A percentile compares a stretch with the other conserved stretches of the same genome.
Conservation (phyloP, 2,888 invertebrate genomes). For the Sclerodermus sp. region DNA sequence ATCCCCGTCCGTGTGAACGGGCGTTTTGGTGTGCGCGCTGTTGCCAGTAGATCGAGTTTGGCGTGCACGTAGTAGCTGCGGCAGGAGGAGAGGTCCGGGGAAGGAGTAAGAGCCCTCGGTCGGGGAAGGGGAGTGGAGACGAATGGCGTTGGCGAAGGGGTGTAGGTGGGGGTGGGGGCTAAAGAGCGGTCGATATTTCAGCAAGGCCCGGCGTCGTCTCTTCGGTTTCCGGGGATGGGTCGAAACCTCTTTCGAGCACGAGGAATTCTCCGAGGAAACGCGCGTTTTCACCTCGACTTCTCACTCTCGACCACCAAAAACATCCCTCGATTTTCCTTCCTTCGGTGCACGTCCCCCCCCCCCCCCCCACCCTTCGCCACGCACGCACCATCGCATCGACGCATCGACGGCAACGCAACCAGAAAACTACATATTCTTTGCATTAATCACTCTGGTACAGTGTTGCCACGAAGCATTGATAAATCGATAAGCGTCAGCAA, state of each 20-base stretch:
- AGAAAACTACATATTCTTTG: too few species aligned
- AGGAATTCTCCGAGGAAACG: constrained; percentile 2
- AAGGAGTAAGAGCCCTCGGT: constrained; percentile 20
- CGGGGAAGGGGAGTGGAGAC: constrained; percentile 4
- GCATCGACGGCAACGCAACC: too few species aligned
- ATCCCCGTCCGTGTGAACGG: constrained; percentile 14
- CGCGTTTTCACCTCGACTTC: neutral
- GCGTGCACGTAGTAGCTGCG: constrained; percentile 18
- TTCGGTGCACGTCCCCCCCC: too few species aligned
- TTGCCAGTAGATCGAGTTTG: constrained; percentile 13
- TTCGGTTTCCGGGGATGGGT: constrained; percentile 37
- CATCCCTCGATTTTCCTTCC: too few species aligned
- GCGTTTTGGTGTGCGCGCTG: too few species aligned
- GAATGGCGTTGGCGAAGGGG: too few species aligned
- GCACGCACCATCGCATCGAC: too few species aligned
- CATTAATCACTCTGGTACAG: too few species aligned
- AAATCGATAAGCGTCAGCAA: too few species aligned
- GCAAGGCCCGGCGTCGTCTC: constrained; percentile 33
- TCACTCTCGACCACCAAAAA: too few species aligned
- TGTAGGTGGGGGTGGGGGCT: constrained; percentile 18
- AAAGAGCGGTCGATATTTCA: constrained; percentile 50
- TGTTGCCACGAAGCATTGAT: too few species aligned
- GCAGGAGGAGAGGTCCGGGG: constrained; percentile 13
- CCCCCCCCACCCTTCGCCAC: too few species aligned
- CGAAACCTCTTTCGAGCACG: constrained; percentile 29